phyloP scores from a whole-genome alignment of 2,888 invertebrate genomes.

The Drosophila subquinaria region DNA sequence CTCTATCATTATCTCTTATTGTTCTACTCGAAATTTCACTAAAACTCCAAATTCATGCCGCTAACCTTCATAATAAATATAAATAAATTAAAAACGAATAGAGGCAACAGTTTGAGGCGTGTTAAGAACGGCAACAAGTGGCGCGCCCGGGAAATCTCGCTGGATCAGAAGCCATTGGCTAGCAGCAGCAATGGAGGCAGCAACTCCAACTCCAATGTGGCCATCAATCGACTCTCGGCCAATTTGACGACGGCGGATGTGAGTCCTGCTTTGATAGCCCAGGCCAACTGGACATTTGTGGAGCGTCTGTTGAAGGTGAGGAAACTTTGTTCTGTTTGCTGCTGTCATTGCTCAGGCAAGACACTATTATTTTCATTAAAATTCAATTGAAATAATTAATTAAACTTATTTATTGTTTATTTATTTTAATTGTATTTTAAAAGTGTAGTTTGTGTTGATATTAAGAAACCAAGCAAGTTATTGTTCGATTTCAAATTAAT shows the following conservation, averaged over 20 bases:
- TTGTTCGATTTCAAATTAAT: no score
- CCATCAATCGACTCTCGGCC: constrained; percentile 83
- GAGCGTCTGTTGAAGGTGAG: constrained; percentile 96
- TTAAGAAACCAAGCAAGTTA: no score
- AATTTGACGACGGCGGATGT: constrained; percentile 85
- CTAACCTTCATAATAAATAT: constrained; percentile 61
- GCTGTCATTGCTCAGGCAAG: no score
- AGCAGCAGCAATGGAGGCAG: constrained; percentile 7
- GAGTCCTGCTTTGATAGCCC: constrained; percentile 96
- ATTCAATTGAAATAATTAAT: no score
- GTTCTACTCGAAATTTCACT: constrained; percentile 61
- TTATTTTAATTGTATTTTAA: no score
- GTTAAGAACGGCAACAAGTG: constrained; percentile 88
- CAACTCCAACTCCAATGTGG: constrained; percentile 61
- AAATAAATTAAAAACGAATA: constrained; percentile 60
- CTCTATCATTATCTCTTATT: constrained; percentile 38
- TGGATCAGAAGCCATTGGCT: constrained; percentile 85
- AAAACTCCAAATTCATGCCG: constrained; percentile 60
- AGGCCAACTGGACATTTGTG: constrained; percentile 99
- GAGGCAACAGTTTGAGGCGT: constrained; percentile 87
- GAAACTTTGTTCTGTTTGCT: background rate
- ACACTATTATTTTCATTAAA: no score
- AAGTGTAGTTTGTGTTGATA: no score
- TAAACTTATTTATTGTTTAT: no score
- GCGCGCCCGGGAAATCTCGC: constrained; percentile 88